Conservation (phyloP, 2,888 invertebrate species). For the Uloborus plumipes region DNA sequence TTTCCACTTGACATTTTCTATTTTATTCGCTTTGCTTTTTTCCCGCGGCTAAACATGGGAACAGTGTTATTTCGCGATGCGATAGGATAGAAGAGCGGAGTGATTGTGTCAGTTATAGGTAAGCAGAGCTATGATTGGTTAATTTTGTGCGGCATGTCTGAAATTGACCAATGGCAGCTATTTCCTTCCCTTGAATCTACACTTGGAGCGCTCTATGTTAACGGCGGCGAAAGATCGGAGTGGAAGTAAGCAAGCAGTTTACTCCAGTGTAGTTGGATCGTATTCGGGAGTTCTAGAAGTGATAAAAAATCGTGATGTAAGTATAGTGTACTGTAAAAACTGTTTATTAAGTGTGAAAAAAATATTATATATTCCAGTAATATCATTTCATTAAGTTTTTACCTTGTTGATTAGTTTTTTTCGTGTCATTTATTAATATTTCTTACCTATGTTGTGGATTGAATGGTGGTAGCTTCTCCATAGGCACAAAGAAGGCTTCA, state of each 20-base stretch:
- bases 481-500: constrained; percentile 55
- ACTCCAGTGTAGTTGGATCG: constrained; percentile 15
- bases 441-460: background rate
- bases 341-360: background rate
- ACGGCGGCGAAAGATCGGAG: constrained; percentile 40
- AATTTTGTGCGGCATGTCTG: constrained; percentile 50
- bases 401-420: background rate
- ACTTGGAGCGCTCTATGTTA: constrained; percentile 53
- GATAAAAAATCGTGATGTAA: constrained; percentile 34
- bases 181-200: constrained; percentile 14
- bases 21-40: constrained; percentile 28
- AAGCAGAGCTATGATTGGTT: constrained; percentile 31
- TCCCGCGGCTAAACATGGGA: constrained; percentile 32
- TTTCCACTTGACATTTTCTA: background rate
- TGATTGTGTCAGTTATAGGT: constrained; percentile 49
- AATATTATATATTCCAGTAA: background rate
- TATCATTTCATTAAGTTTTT: background rate
- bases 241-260: constrained; percentile 23
- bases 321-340: constrained; percentile 12
- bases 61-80: constrained; percentile 27
- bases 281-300: constrained; percentile 1
- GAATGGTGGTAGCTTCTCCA: constrained; percentile 37
- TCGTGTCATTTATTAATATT: background rate
- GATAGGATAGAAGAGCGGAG: constrained; percentile 49
- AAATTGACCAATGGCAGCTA: constrained; percentile 54